Percentiles rank a stretch among this genome's conserved stretches.
These are phyloP conservation scores for Dryococelus australis DNA, from an alignment of 2,888 invertebrate species.

Conservation along the genomic window DNA sequence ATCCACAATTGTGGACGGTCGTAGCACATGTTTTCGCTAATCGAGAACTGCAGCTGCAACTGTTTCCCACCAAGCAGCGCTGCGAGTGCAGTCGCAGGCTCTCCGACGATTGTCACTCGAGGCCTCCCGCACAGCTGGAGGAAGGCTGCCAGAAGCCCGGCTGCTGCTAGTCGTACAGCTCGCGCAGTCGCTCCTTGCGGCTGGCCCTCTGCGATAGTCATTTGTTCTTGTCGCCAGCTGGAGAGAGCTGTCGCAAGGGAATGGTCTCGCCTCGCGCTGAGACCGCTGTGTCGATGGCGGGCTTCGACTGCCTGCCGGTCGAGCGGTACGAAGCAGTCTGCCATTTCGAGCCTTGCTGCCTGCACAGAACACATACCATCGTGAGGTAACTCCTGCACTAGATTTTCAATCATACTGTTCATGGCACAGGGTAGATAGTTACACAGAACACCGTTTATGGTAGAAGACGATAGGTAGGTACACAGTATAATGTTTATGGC, in stretches of 20 bases:
- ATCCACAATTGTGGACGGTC: no score
- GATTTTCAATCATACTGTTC: not conserved
- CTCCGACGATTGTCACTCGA: not conserved
- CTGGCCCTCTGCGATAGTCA: constrained; percentile 33
- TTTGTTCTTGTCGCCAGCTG: constrained; percentile 28
- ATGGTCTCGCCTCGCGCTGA: constrained; percentile 45
- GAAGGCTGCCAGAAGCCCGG: not conserved
- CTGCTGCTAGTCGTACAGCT: constrained; percentile 34
- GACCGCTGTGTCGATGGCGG: constrained; percentile 46
- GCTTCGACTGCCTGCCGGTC: constrained; percentile 33
- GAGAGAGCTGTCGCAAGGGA: constrained; percentile 36
- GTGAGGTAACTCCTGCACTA: not conserved
- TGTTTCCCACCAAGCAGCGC: not conserved
- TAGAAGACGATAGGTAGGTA: no score
- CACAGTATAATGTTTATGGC: no score
- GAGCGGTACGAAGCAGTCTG: not conserved
- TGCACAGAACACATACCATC: not conserved
- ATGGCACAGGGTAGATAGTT: not conserved
- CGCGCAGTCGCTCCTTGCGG: constrained; percentile 32
- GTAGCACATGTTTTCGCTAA: no score
- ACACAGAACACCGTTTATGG: not conserved
- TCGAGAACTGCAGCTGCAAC: no score
- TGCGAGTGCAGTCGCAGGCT: not conserved
- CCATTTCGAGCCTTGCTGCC: constrained; percentile 23
- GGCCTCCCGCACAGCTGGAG: not conserved